phyloP scores from a whole-genome alignment of 2,113 vertebrate genomes.

The Cardinalis cardinalis region DNA sequence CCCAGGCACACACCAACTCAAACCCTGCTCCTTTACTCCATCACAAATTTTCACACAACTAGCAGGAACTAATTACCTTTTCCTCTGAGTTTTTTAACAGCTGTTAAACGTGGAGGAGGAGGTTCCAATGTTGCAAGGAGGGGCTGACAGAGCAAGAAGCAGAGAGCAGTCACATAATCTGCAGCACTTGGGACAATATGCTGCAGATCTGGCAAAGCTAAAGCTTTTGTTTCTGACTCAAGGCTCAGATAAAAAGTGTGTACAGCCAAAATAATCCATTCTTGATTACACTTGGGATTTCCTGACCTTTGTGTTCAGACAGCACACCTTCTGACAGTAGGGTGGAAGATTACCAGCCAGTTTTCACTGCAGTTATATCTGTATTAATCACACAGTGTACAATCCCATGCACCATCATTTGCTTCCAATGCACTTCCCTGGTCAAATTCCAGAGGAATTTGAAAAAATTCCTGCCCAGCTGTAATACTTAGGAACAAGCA shows the following conservation, averaged over 20 bases:
- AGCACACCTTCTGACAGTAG: not conserved
- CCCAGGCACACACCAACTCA: accelerated
- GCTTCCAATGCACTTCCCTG: not conserved
- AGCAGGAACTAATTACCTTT: not conserved
- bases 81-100: not conserved
- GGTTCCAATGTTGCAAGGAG: accelerated
- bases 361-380: not conserved
- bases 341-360: not conserved
- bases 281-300: not conserved
- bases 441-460: not conserved
- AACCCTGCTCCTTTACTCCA: not conserved
- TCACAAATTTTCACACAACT: not conserved
- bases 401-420: not conserved
- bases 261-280: not conserved
- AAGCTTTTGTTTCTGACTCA: not conserved
- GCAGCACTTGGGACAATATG: not conserved
- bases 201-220: not conserved
- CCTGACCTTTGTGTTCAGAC: not conserved
- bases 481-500: not conserved
- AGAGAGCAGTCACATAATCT: not conserved
- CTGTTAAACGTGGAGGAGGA: accelerated
- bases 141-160: not conserved
- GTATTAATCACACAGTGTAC: not conserved
- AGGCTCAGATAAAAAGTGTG: not conserved
- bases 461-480: not conserved